Evolutionary conservation across 2,797 vertebrate species (phyloP), one percentile per base, ranked within the genome.

Genomic region (Odontamblyopus lacepedii): DNA sequence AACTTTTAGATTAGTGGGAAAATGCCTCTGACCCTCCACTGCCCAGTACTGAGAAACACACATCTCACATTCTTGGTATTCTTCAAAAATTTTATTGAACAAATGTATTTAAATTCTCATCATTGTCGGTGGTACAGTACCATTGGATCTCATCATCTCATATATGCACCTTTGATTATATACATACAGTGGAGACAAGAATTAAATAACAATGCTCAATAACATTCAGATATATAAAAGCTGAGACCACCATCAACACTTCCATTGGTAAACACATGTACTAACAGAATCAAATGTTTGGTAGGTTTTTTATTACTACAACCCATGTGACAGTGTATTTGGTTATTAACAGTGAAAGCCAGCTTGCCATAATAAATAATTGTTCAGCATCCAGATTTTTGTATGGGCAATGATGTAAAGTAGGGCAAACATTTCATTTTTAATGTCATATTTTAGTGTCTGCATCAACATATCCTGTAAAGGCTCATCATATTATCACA

Each of bases 151-250:
- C 78, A 88, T 87, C 64, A 76, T 92, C 91, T 94, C 86, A 92
- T 94, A 93, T 91, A 92, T 89, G 90, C 92, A 92, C 88, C 88
- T 86, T 87, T 82, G 86, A 86, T 88, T 92, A 93, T 94, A 83
- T 93, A 94, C 91, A 94, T 92, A 95, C 91, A 93, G 93, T 92
- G 88, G 87, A 92, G 88, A 91, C 89, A 93, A 88, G 89, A 94
- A 92, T 94, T 94, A 94, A 94, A 94, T 94, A 93, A 92, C 90
- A 88, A 89, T 92, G 91, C 85, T 94, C 92, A 92, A 91, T 92
- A 92, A 94, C 93, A 94, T 93, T 94, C 92, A 93, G 89, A 91
- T 91, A 91, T 87, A 91, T 84, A 91, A 93, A 91, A 92, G 87
- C 83, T 84, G 85, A 90, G 79, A 91, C 83, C 81, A 76, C 78